phyloP scores from a whole-genome alignment of 2,113 vertebrate genomes.

The Genyomyrus donnyi region DNA sequence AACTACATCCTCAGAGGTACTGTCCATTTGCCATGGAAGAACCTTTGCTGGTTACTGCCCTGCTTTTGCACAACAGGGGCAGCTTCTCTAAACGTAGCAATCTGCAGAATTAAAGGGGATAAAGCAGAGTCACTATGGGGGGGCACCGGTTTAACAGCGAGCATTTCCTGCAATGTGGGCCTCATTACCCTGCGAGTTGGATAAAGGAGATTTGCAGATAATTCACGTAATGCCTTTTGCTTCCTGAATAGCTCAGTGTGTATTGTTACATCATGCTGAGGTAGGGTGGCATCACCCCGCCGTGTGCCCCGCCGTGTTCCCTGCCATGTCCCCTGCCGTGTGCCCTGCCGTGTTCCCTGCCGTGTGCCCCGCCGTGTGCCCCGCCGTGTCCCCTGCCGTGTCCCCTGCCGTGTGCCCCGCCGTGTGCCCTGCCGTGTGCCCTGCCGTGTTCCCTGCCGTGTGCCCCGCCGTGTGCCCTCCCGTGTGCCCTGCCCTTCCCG shows the following conservation, averaged over 20 bases:
- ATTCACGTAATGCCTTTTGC: not conserved
- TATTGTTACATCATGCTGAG: not conserved
- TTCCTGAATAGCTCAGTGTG: not conserved
- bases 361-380: too few species aligned
- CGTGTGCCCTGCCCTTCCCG: not conserved
- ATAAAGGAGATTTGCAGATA: not conserved
- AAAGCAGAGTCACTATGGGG: not conserved
- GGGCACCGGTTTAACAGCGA: not conserved
- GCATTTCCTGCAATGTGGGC: not conserved
- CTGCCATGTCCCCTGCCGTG: too few species aligned
- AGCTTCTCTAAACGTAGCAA: not conserved
- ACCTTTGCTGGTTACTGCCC: not conserved
- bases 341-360: too few species aligned
- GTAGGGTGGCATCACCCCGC: not conserved
- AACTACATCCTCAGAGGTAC: slow-evolving; percentile 98
- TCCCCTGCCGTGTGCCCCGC: not conserved
- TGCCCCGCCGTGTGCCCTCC: not conserved
- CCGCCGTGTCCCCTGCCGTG: not conserved
- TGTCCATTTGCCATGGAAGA: not conserved
- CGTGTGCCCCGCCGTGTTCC: too few species aligned
- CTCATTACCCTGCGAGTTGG: not conserved
- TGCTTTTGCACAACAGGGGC: not conserved
- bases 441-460: not conserved
- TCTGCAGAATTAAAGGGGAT: not conserved
- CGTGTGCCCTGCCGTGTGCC: too few species aligned